Percentiles rank a stretch among this genome's conserved stretches.
phyloP scores from a whole-genome alignment of 2,888 invertebrate species.

The Holacanthella duospinosa region DNA sequence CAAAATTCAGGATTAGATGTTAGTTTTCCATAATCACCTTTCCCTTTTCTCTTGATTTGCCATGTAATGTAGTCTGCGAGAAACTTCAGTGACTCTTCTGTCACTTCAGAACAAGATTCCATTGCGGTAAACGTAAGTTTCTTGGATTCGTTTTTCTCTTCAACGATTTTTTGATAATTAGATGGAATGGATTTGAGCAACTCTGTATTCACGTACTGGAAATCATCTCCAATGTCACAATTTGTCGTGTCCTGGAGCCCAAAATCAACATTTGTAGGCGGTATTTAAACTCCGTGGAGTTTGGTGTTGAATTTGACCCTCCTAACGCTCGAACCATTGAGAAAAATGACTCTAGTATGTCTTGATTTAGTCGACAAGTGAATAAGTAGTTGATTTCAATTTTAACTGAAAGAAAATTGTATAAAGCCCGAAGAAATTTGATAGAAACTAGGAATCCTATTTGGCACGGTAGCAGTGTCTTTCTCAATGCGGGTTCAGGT shows the following conservation, averaged over 20 bases:
- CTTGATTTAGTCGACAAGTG: conserved; percentile 11
- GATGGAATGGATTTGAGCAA: not conserved
- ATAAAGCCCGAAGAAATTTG: not conserved
- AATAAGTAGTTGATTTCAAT: not conserved
- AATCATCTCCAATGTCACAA: not conserved
- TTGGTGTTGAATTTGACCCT: conserved; percentile 3
- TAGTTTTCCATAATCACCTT: not conserved
- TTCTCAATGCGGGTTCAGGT: not conserved
- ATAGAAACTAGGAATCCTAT: conserved; percentile 11
- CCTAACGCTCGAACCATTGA: conserved; percentile 9
- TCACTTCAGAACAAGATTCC: not conserved
- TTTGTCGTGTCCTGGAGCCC: conserved; percentile 12
- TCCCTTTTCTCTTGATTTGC: not conserved
- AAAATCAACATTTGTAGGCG: conserved; percentile 10
- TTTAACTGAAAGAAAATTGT: not conserved
- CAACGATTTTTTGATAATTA: not conserved
- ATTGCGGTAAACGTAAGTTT: not conserved
- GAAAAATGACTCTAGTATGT: conserved; percentile 13
- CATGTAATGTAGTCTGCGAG: conserved; percentile 11
- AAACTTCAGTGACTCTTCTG: conserved; percentile 1
- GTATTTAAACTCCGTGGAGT: conserved; percentile 8
- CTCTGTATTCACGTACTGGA: not conserved
- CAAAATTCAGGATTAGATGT: not conserved
- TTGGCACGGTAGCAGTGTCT: conserved; percentile 9
- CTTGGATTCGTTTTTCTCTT: no score